phyloP scores from a whole-genome alignment of 1,140 invertebrate species.

The Tetragnatha versicolor region DNA sequence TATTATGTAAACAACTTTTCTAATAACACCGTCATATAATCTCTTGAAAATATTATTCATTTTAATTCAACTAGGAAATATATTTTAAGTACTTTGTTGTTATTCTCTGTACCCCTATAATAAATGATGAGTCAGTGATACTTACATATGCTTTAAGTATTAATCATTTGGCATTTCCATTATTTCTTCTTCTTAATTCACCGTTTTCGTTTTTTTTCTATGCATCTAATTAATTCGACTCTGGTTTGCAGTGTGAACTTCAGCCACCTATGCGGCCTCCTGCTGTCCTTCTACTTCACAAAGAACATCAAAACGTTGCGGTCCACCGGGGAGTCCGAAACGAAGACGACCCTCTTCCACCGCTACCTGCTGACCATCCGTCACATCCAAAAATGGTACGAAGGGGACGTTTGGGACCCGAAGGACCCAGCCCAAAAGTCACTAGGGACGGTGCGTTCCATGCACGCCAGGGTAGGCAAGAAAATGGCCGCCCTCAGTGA shows the following conservation, averaged over 20 bases:
- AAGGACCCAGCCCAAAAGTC: slow-evolving; percentile 64
- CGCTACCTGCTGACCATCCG: slow-evolving; percentile 77
- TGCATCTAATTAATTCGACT: not conserved
- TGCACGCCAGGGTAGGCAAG: slow-evolving; percentile 63
- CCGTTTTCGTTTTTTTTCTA: not conserved
- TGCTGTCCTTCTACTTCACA: slow-evolving; percentile 55
- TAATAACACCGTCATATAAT: no score
- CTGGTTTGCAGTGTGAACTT: slow-evolving; percentile 52
- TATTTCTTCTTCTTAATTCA: no score
- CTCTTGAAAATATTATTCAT: no score
- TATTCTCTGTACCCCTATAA: no score
- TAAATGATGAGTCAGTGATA: no score
- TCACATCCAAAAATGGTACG: slow-evolving; percentile 78
- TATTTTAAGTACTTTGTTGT: no score
- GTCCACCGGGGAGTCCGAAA: slow-evolving; percentile 66
- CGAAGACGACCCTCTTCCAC: slow-evolving; percentile 71
- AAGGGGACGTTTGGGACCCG: slow-evolving; percentile 68
- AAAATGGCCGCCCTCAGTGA: slow-evolving; percentile 43
- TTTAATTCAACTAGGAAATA: no score
- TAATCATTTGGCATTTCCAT: no score
- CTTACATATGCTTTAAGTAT: no score
- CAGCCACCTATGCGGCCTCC: slow-evolving; percentile 55
- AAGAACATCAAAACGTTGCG: slow-evolving; percentile 60
- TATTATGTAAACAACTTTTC: no score
- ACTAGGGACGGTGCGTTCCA: slow-evolving; percentile 64